A percentile compares a stretch with the other conserved stretches of the same genome.
These are phyloP conservation scores for Scaeva pyrastri DNA, from an alignment of 2,888 invertebrate species.

Conservation along the genomic window DNA sequence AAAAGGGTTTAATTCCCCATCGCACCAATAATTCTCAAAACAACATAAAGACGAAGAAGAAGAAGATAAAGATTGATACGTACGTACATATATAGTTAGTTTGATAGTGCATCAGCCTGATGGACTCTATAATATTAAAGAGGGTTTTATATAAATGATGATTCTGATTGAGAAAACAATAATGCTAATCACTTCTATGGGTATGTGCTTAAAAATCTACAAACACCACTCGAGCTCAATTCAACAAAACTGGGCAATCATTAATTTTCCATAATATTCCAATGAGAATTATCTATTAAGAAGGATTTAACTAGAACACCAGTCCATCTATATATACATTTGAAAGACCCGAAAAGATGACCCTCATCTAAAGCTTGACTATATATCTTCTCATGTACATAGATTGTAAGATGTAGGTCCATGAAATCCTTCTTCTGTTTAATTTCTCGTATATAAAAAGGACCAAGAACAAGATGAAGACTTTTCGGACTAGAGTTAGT, in stretches of 20 bases:
- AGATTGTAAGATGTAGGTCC: not conserved
- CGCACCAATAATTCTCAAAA: not conserved
- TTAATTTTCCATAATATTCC: constrained; percentile 78
- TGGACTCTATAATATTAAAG: not conserved
- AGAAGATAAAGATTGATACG: constrained; percentile 27
- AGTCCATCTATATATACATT: constrained; percentile 16
- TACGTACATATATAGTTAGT: not conserved
- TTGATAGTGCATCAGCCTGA: too few species aligned
- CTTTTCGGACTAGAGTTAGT: constrained; percentile 46
- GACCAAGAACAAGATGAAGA: constrained; percentile 60
- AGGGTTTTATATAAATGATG: constrained; percentile 55
- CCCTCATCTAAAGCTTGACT: constrained; percentile 58
- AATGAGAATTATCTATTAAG: constrained; percentile 79
- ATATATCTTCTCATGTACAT: constrained; percentile 18
- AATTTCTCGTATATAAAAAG: constrained; percentile 63
- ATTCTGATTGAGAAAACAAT: constrained; percentile 72
- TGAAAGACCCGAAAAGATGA: constrained; percentile 50
- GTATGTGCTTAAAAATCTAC: constrained; percentile 58
- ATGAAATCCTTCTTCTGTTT: constrained; percentile 53
- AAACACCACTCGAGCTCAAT: constrained; percentile 28
- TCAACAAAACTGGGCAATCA: constrained; percentile 71
- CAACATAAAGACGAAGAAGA: too few species aligned
- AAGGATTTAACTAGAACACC: constrained; percentile 72
- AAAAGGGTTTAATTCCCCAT: constrained; percentile 41
- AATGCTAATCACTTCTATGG: constrained; percentile 69